These are phyloP conservation scores for Dallia pectoralis DNA, from an alignment of 2,797 vertebrate genomes.

Conservation along the genomic window DNA sequence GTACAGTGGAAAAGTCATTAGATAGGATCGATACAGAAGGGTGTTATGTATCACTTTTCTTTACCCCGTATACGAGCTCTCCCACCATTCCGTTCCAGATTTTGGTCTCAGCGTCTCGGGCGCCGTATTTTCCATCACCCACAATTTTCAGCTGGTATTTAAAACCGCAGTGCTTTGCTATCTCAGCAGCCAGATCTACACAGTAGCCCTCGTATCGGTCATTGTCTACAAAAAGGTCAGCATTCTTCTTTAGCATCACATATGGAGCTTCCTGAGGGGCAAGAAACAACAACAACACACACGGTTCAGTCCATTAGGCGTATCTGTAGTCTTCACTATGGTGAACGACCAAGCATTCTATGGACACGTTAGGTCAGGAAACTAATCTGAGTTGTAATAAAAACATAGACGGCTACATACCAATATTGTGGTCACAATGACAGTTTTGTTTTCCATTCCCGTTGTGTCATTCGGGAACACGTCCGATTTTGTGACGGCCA, in stretches of 20 bases:
- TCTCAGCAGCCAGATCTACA: slow-evolving; percentile 98
- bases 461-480: slow-evolving; percentile 90
- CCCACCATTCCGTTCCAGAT: slow-evolving; percentile 99
- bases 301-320: not conserved
- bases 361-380: not conserved
- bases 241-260: slow-evolving; percentile 98
- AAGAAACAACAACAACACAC: slow-evolving; percentile 22
- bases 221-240: slow-evolving; percentile 94
- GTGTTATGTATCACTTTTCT: slow-evolving; percentile 52
- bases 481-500: slow-evolving; percentile 95
- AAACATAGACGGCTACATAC: slow-evolving; percentile 66
- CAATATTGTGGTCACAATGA: slow-evolving; percentile 98
- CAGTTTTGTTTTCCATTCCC: slow-evolving; percentile 97
- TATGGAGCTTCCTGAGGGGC: slow-evolving; percentile 91
- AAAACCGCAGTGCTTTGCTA: slow-evolving; percentile 97
- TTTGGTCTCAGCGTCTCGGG: slow-evolving; percentile 97
- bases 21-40: not conserved
- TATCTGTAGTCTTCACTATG: not conserved
- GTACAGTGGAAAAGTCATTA: not conserved
- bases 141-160: slow-evolving; percentile 98
- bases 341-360: not conserved
- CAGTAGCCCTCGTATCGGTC: slow-evolving; percentile 98
- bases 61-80: slow-evolving; percentile 98
- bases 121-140: slow-evolving; percentile 96
- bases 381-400: not conserved